Conservation (phyloP, 2,797 vertebrate species). For the Jordanella pulchra region DNA sequence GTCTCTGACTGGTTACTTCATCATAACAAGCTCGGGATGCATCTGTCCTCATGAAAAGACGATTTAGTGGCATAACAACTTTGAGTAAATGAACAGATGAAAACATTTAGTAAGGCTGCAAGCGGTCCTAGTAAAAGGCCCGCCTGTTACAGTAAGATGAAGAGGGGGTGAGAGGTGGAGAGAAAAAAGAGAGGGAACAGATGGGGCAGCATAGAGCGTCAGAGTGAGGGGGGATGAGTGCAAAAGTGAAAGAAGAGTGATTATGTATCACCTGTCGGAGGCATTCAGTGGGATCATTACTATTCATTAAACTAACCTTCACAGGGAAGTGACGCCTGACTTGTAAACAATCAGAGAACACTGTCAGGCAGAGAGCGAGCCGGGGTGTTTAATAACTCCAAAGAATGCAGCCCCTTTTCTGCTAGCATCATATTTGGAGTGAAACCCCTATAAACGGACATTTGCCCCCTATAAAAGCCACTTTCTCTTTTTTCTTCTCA, state of each 20-base stretch:
- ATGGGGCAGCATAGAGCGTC: slow-evolving; percentile 22
- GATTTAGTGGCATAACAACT: slow-evolving; percentile 57
- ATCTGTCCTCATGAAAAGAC: slow-evolving; percentile 72
- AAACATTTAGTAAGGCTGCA: slow-evolving; percentile 66
- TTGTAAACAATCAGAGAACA: slow-evolving; percentile 92
- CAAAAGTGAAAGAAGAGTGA: slow-evolving; percentile 75
- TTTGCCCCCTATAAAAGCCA: slow-evolving; percentile 56
- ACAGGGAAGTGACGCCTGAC: slow-evolving; percentile 87
- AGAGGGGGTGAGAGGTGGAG: slow-evolving; percentile 30
- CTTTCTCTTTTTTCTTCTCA: slow-evolving; percentile 53
- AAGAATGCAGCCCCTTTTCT: slow-evolving; percentile 78
- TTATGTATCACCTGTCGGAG: slow-evolving; percentile 82
- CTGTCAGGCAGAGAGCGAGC: slow-evolving; percentile 59
- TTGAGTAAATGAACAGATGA: slow-evolving; percentile 47
- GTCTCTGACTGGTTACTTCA: slow-evolving; percentile 54
- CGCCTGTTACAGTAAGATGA: slow-evolving; percentile 72
- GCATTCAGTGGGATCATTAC: slow-evolving; percentile 85
- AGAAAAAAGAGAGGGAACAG: slow-evolving; percentile 32
- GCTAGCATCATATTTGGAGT: slow-evolving; percentile 43
- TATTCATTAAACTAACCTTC: slow-evolving; percentile 98
- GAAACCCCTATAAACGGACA: slow-evolving; percentile 46
- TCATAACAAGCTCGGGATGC: slow-evolving; percentile 56
- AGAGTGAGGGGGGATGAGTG: slow-evolving; percentile 50
- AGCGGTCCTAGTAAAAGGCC: slow-evolving; percentile 73
- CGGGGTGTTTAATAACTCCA: slow-evolving; percentile 73